Conservation (phyloP, 2,113 vertebrate species). For the Rafetus swinhoei region DNA sequence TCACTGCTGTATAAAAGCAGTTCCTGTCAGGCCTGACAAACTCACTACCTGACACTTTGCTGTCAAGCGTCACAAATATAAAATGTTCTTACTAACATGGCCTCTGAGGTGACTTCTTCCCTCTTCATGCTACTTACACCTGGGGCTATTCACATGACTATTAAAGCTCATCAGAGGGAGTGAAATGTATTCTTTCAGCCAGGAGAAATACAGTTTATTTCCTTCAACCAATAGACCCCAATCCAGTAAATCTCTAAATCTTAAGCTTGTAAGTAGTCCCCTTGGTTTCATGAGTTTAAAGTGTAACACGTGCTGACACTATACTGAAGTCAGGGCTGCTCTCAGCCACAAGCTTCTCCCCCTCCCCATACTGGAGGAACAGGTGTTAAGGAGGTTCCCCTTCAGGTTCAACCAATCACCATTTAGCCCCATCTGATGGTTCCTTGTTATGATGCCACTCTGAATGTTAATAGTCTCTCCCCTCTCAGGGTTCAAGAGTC, state of each 20-base stretch:
- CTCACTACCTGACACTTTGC: neutral
- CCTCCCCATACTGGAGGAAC: no score
- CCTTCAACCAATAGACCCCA: constrained; percentile 20
- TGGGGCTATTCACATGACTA: constrained; percentile 17
- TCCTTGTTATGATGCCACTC: no score
- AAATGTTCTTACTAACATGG: constrained; percentile 35
- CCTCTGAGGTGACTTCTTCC: neutral
- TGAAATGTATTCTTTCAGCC: constrained; percentile 37
- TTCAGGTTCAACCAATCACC: no score
- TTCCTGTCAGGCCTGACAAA: neutral
- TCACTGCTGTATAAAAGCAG: neutral
- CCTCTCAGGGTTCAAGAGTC: no score
- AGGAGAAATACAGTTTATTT: constrained; percentile 51
- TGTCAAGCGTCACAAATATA: neutral
- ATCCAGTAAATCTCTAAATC: neutral
- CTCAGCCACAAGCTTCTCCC: no score
- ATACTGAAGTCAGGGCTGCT: neutral
- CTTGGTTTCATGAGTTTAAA: constrained; percentile 32
- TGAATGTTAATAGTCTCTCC: no score
- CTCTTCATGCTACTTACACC: neutral
- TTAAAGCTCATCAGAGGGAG: constrained; percentile 22
- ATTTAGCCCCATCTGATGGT: no score
- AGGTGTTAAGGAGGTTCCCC: no score
- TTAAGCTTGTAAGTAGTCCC: neutral
- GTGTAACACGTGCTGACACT: neutral